Evolutionary conservation across 2,113 vertebrate genomes (phyloP).

Genomic region (Otus sunia): DNA sequence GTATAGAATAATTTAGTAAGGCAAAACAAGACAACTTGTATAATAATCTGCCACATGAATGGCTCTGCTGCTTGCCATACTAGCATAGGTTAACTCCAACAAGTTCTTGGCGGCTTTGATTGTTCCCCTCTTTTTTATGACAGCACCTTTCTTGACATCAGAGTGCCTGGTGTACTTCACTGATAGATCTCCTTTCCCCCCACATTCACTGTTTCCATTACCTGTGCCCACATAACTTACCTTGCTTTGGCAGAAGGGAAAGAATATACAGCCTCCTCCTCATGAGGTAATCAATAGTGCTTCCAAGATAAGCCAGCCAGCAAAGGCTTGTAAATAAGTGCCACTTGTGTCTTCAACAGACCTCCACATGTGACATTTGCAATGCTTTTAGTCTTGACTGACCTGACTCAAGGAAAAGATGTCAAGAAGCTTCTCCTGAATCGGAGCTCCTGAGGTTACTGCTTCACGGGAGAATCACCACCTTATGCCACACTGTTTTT

Average conservation of each 20-base stretch:
- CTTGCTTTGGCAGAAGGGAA: neutral
- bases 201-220: slow-evolving; percentile 57
- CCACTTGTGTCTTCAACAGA: neutral
- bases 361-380: neutral
- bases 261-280: slow-evolving; percentile 36
- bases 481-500: neutral
- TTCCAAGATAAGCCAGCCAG: slow-evolving; percentile 35
- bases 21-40: neutral
- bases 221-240: slow-evolving; percentile 41
- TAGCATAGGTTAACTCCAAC: neutral
- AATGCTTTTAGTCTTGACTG: neutral
- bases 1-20: neutral
- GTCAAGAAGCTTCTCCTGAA: neutral
- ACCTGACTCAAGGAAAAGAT: neutral
- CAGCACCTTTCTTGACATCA: neutral
- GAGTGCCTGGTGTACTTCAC: neutral
- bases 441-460: neutral
- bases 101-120: neutral
- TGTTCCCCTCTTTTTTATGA: neutral
- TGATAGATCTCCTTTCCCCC: neutral
- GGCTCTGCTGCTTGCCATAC: neutral
- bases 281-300: slow-evolving; percentile 50
- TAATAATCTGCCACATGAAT: neutral
- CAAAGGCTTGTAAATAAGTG: neutral
- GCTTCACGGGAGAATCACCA: neutral